Base-by-base conservation (phyloP, 2,888 invertebrate species). In the Bhutanitis thaidina region DNA sequence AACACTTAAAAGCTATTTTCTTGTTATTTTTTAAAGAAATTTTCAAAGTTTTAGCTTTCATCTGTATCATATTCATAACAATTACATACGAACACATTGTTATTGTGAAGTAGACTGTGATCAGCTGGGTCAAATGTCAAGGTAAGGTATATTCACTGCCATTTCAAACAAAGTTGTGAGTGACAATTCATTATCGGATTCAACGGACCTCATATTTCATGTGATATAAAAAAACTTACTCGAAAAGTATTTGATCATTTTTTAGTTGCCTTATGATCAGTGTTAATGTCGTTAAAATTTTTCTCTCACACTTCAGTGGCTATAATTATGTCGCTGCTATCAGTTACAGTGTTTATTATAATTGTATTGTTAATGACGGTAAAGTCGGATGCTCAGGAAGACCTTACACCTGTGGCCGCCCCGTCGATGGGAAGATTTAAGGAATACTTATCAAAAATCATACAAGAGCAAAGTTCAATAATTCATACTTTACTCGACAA, bases 51-150 rank as follows among this genome's bases (percentile, higher is more conserved):
- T 43, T 3, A 13, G 32, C 43, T 49, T 43, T 49, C 49, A 37
- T 34, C 20, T 37, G 1, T 36, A 25, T 29, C 9, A 5, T 20
- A 20, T 13, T 20, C 29, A 35, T 35, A 44, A 56, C 62, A 66
- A 67, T 20, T 59, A 64, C 64, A 14, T 7, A 2, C 25, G 7
- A 8, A 12, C 29, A 35, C 45, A 50, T 35, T 50, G 40, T 50
- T 40, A 70, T 67, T 67, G 70, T 64, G 63, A 71, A 71, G 73
- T 70, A 69, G 62, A 12, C 50, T 64, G 59, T 77, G 80, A 82
- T 80, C 65, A 83, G 82, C 71, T 82, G 64, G 88, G 87, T 86
- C 86, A 82, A 82, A 80, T 87, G 87, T 88, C 87, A 87, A 79
- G 79, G 80, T 41, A 50, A 36, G 29, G 16, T 13, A 20, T 8